phyloP scores from a whole-genome alignment of 2,113 vertebrate genomes.

The Platycercus adscitus region DNA sequence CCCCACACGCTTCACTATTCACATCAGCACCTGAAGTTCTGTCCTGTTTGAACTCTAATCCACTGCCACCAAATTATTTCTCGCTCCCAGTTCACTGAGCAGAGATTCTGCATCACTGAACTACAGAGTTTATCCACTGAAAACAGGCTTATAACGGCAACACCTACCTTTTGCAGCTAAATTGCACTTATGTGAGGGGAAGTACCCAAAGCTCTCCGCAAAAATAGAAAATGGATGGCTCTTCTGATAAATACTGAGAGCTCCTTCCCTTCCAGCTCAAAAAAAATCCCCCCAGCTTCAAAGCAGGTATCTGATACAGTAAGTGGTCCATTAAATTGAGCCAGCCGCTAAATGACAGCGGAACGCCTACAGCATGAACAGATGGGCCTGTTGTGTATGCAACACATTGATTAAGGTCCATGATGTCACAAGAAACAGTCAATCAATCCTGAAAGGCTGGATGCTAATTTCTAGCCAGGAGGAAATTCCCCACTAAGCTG shows the following conservation, averaged over 20 bases:
- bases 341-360: background rate
- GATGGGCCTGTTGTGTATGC: background rate
- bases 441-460: slow-evolving; percentile 21
- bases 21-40: background rate
- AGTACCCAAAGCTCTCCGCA: background rate
- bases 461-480: slow-evolving; percentile 47
- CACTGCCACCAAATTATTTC: slow-evolving; percentile 57
- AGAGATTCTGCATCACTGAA: slow-evolving; percentile 39
- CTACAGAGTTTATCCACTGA: background rate
- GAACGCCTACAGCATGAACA: background rate
- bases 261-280: background rate
- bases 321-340: background rate
- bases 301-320: slow-evolving; percentile 1
- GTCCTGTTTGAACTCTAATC: slow-evolving; percentile 2
- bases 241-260: background rate
- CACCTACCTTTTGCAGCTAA: background rate
- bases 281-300: background rate
- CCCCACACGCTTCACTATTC: background rate
- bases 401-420: slow-evolving; percentile 45
- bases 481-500: background rate
- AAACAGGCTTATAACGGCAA: background rate
- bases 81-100: background rate
- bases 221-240: background rate
- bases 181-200: background rate
- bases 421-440: slow-evolving; percentile 43